Evolutionary conservation across 2,888 invertebrate genomes (phyloP), one percentile per base, ranked within the genome.

Genomic region (Chirona hameri): DNA sequence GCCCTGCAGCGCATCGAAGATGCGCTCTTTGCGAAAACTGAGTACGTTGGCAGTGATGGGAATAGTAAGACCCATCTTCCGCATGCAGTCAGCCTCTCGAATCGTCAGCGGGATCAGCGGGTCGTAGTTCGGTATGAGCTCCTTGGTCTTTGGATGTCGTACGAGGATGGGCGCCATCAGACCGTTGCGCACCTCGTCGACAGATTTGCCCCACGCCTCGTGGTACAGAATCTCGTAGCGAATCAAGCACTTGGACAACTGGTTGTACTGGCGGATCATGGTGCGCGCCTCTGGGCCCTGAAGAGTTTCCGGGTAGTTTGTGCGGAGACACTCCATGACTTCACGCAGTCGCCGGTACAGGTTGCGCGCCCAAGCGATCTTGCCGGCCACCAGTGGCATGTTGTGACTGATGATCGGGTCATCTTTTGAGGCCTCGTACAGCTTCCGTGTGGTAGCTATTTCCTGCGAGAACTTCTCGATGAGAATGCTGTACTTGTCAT

Each of bases 171-270:
- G 94, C 0, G 92, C 91, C 85, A 92, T 91, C 4, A 95, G 88
- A 82, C 92, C 87, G 86, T 84, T 69, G 85, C 89, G 88, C 87
- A 94, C 93, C 89, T 93, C 92, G 82, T 92, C 92, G 46, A 93
- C 92, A 87, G 93, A 93, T 86, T 93, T 91, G 84, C 89, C 91
- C 95, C 95, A 95, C 0, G 94, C 93, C 85, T 91, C 91, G 86
- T 96, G 95, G 87, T 94, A 94, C 83, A 95, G 92, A 86, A 93
- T 90, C 88, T 96, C 95, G 86, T 93, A 96, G 87, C 95, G 94
- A 27, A 94, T 91, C 84, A 96, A 92, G 5, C 95, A 94, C 83
- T 92, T 92, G 55, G 92, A 91, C 88, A 96, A 90, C 2, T 93
- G 92, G 87, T 96, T 96, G 87, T 92, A 95, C 82, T 93, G 89